These are phyloP conservation scores for Psammodynastes pulverulentus DNA, from an alignment of 2,113 vertebrate species.

Conservation along the genomic window DNA sequence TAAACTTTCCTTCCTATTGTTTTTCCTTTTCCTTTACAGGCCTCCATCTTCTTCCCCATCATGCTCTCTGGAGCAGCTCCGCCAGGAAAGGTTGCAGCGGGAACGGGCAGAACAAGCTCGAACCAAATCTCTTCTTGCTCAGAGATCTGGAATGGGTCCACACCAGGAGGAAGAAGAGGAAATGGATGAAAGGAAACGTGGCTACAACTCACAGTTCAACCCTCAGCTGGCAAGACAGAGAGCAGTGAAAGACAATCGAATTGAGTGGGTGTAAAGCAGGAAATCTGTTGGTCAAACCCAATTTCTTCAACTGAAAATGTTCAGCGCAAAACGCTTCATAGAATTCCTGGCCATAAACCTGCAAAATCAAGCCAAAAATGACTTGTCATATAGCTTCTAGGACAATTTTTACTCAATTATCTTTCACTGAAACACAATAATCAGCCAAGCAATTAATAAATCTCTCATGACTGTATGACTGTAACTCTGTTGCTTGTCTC, in stretches of 20 bases:
- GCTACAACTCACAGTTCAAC: slow-evolving; percentile 85
- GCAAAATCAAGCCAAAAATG: not conserved
- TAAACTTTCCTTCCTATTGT: not conserved
- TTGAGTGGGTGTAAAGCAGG: not conserved
- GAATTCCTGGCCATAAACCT: not conserved
- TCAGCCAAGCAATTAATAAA: no score
- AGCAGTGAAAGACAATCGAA: not conserved
- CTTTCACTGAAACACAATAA: not conserved
- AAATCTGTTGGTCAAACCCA: not conserved
- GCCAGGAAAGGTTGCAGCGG: slow-evolving; percentile 77
- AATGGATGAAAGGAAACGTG: slow-evolving; percentile 71
- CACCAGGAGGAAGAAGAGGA: slow-evolving; percentile 47
- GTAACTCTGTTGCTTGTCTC: no score
- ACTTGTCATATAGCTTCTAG: not conserved
- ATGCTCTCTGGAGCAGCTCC: slow-evolving; percentile 67
- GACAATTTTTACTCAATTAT: not conserved
- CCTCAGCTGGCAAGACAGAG: slow-evolving; percentile 78
- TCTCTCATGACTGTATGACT: no score
- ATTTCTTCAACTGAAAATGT: not conserved
- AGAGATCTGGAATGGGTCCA: slow-evolving; percentile 48
- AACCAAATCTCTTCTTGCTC: slow-evolving; percentile 73
- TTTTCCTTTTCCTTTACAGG: not conserved
- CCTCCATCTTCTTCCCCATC: fast-evolving
- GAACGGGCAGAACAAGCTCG: slow-evolving; percentile 74
- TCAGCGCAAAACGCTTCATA: not conserved